Conservation (phyloP, 2,888 invertebrate genomes). For the Blastobasis lacticolella region DNA sequence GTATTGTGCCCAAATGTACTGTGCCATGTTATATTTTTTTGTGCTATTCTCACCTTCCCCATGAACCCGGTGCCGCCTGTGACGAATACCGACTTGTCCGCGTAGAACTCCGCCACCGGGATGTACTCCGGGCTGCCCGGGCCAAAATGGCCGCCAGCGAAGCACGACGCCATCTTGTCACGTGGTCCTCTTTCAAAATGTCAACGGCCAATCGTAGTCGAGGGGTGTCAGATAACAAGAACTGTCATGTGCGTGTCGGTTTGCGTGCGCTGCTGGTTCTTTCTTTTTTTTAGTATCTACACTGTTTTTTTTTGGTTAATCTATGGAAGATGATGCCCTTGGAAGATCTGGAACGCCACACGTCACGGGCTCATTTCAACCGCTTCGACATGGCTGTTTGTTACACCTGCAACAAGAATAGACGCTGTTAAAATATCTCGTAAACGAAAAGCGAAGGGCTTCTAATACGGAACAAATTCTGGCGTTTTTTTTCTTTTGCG, state of each 20-base stretch:
- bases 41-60: conserved; percentile 79
- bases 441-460: too few relatives aligned
- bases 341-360: conserved; percentile 1
- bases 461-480: too few relatives aligned
- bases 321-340: conserved; percentile 7
- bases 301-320: neutral
- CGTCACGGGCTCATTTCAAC: conserved; percentile 17
- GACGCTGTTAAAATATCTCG: neutral
- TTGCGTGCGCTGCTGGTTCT: too few relatives aligned
- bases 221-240: conserved; percentile 13
- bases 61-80: conserved; percentile 92
- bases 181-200: conserved; percentile 8
- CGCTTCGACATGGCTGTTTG: conserved; percentile 25
- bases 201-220: conserved; percentile 1
- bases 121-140: conserved; percentile 49
- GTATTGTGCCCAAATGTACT: too few relatives aligned
- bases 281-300: conserved; percentile 4
- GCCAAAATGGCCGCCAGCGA: conserved; percentile 43
- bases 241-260: conserved; percentile 15
- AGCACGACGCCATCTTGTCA: conserved; percentile 58
- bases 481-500: too few relatives aligned
- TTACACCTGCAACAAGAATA: conserved; percentile 35
- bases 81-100: conserved; percentile 82
- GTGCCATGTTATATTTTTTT: too few relatives aligned
- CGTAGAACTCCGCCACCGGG: conserved; percentile 80